Evolutionary conservation across 2,797 vertebrate genomes (phyloP), one percentile per base, ranked within the genome.

Genomic region (Fundulus diaphanus): DNA sequence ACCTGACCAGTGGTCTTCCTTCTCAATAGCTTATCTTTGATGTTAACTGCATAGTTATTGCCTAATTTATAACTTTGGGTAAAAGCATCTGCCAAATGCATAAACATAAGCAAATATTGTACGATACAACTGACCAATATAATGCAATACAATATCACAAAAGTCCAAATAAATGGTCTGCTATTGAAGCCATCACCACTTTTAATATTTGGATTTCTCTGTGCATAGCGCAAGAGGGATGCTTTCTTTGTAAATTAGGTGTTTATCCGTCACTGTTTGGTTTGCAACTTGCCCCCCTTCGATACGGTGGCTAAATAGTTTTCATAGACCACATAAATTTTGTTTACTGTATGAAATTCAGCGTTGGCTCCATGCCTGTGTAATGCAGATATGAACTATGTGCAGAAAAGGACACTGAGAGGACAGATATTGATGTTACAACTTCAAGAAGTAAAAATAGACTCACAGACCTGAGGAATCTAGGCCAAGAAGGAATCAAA

Each of bases 401-500:
- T 35, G 48, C 48, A 37, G 22, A 70, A 52, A 24, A 70, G 22
- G 27, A 16, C 24, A 70, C 29, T 35, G 37, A 44, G n/a, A 66
- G 22, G 48, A 37, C 33, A n/a, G 4, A 70, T 70, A n/a, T 12
- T 52, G 22, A 70, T 35, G 22, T 52, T 13, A 52, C 24, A 51
- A 37, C 7, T 33, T 54, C 22, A 0, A 15, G 22, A 70, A 54
- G 35, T 42, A n/a, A 40, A 70, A 27, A 56, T 31, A 70, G 24
- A 70, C 4, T 0, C 29, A 27, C 2, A 44, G 8, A 44, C 63
- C 63, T 66, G 63, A 42, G 63, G 48, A 77, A 71, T 67, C 59
- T 42, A 2, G 51, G 70, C 15, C 70, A 78, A 67, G 71, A 48
- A 72, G 51, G 61, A 78, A n/a, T 68, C 69, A 72, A 1, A 59